Evolutionary conservation across 1,140 invertebrate genomes (phyloP).

Genomic region (Andricus grossulariae): DNA sequence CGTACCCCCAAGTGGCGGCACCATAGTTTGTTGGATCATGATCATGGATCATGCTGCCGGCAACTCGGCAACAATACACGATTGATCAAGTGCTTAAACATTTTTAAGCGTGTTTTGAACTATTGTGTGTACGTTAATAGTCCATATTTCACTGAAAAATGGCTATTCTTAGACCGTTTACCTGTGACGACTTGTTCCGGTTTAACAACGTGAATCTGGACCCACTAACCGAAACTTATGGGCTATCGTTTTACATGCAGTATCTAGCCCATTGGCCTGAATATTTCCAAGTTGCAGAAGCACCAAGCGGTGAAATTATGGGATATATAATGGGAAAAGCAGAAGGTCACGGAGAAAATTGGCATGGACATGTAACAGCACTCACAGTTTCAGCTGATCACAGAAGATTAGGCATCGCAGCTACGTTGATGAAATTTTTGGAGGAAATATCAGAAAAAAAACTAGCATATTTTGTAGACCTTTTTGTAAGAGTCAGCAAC

Average conservation of each 20-base stretch:
- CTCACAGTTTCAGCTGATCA: conserved; percentile 97
- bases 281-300: conserved; percentile 97
- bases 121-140: too few species aligned
- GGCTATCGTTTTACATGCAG: conserved; percentile 97
- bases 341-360: conserved; percentile 95
- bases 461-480: conserved; percentile 97
- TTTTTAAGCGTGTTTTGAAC: too few species aligned
- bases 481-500: conserved; percentile 98
- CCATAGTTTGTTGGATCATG: too few species aligned
- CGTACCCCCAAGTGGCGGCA: too few species aligned
- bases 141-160: too few species aligned
- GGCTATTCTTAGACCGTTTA: too few species aligned
- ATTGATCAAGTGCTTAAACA: too few species aligned
- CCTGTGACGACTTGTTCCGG: too few species aligned
- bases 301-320: conserved; percentile 96
- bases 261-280: conserved; percentile 99
- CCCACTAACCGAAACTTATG: too few species aligned
- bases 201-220: too few species aligned
- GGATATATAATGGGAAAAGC: conserved; percentile 99
- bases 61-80: too few species aligned
- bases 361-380: conserved; percentile 99
- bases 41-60: too few species aligned
- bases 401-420: conserved; percentile 92
- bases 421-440: conserved; percentile 94
- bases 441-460: conserved; percentile 98